Base-by-base conservation (phyloP, 2,797 vertebrate genomes). In the Mastacembelus armatus region DNA sequence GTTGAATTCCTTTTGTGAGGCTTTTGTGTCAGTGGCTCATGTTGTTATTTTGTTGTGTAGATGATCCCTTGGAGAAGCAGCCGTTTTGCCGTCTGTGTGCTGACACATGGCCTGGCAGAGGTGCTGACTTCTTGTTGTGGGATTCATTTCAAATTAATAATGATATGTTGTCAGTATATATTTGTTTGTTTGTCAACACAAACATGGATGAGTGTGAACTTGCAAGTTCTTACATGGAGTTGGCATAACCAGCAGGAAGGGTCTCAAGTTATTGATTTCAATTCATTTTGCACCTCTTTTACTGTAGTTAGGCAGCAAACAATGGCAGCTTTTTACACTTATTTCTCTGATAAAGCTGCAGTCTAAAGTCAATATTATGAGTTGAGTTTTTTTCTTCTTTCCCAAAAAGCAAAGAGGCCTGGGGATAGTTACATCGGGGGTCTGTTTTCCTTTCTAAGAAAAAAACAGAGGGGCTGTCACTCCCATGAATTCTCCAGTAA, bases 1-100 rank as follows among this genome's bases (percentile, higher is more conserved):
- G 60, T 58, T 77, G 77, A 76, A 73, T 88, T 87, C 59, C 78
- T 83, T 58, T 40, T 72, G 68, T 77, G 47, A 15, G 59, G 62
- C 44, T 49, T 78, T 80, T 80, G 40, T 80, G 66, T 47, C 35
- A 52, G 50, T 6, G 63, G 27, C 45, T 61, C 21, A 16, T 77
- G 60, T 18, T 79, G 58, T 66, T 38, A 10, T 62, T 78, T 51
- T 65, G 73, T 66, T 61, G 60, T 78, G 68, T 65, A 71, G 71
- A 42, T 62, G 64, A 71, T 60, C 24, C n/a, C 3, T 33, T 4
- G 24, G 30, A 35, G 27, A 27, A 39, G 29, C 44, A 7, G 51
- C 65, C 62, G 47, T 29, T 50, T 47, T 54, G 30, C 52, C 58
- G 61, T 50, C 27, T 38, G 24, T 32, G 43, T 61, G 57, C 35